Percentiles rank a stretch among this genome's conserved stretches.
Conservation (phyloP, 2,797 vertebrate genomes). For the Thamnophis elegans region DNA sequence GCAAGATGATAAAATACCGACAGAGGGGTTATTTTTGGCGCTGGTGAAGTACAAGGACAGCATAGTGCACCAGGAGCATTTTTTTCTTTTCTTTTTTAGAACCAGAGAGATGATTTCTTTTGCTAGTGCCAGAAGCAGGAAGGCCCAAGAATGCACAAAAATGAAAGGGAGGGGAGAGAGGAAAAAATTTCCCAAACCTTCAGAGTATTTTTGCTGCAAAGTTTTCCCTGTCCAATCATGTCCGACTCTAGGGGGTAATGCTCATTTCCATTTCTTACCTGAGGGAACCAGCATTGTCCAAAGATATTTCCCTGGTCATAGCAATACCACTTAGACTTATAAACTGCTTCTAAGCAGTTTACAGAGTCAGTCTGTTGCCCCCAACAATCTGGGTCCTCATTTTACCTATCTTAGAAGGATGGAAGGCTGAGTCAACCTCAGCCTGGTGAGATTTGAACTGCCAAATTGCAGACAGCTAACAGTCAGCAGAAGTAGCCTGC, state of each 20-base stretch:
- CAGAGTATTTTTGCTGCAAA: background rate
- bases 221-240: background rate
- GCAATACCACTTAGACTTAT: no score
- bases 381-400: no score
- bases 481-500: no score
- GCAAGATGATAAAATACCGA: background rate
- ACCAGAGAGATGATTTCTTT: background rate
- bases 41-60: background rate
- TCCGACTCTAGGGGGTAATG: background rate
- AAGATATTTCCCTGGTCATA: background rate
- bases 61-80: background rate
- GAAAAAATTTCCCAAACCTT: background rate
- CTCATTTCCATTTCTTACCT: background rate
- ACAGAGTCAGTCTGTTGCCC: no score
- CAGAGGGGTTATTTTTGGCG: background rate
- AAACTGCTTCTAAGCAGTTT: no score
- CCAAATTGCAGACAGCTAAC: no score
- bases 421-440: no score
- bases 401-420: no score
- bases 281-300: background rate
- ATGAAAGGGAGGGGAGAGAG: background rate
- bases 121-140: background rate
- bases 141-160: background rate
- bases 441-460: no score
- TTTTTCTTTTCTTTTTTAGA: background rate